Conservation (phyloP, 2,113 vertebrate species). For the Ictidomys tridecemlineatus region DNA sequence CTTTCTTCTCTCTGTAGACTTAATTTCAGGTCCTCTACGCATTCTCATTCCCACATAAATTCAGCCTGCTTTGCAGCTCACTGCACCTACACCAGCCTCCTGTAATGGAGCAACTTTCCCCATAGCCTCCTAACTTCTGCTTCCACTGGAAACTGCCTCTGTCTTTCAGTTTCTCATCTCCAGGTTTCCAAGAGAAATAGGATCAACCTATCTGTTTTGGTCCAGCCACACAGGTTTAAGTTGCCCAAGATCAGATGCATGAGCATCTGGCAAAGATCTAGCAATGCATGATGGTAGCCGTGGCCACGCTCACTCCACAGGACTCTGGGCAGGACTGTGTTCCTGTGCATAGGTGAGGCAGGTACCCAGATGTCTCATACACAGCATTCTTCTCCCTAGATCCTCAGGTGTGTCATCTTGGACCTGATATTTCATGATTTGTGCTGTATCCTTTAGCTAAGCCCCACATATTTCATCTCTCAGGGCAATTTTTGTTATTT, state of each 20-base stretch:
- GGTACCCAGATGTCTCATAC: too few species aligned
- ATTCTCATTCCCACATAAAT: too few species aligned
- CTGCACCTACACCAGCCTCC: background rate
- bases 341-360: background rate
- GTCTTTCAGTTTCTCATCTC: background rate
- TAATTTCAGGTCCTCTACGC: background rate
- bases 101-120: background rate
- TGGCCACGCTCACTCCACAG: background rate
- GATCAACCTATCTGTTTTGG: background rate
- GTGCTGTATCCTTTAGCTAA: background rate
- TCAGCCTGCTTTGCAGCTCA: too few species aligned
- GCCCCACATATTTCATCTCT: background rate
- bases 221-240: background rate
- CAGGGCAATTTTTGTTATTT: background rate
- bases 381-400: background rate
- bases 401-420: background rate
- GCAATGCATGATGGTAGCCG: fast-evolving
- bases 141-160: background rate
- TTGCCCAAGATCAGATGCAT: background rate
- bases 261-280: background rate
- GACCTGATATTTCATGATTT: background rate
- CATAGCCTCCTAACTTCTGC: background rate
- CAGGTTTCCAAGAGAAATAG: background rate
- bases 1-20: background rate
- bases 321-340: background rate